phyloP scores from a whole-genome alignment of 2,797 vertebrate genomes.

The Tarsius wallacei region DNA sequence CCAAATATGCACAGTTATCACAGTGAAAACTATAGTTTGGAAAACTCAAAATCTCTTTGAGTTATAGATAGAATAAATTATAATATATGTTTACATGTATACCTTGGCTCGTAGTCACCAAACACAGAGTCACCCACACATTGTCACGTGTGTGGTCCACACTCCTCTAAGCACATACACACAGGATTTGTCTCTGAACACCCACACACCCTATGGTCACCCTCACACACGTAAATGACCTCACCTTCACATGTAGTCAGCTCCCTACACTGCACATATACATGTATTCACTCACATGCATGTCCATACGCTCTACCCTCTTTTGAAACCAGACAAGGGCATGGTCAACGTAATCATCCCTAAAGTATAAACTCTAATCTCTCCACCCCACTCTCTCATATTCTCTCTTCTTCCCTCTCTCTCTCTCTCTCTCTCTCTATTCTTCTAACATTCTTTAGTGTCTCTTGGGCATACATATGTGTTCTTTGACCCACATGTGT shows the following conservation, averaged over 20 bases:
- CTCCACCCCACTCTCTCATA: background rate
- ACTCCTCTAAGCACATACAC: background rate
- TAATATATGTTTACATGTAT: too few species aligned
- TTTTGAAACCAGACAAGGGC: background rate
- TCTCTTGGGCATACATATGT: background rate
- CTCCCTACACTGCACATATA: background rate
- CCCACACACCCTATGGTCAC: too few species aligned
- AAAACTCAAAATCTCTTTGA: background rate
- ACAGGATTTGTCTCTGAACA: too few species aligned
- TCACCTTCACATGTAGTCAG: background rate
- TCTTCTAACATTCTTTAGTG: too few species aligned
- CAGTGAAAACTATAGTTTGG: background rate
- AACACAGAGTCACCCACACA: background rate
- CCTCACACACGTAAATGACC: too few species aligned
- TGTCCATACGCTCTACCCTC: background rate
- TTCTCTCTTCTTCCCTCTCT: background rate
- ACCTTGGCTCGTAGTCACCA: background rate
- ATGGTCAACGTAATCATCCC: too few species aligned
- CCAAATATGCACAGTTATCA: background rate
- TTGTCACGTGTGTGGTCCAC: background rate
- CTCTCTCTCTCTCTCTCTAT: too few species aligned
- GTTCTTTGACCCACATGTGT: background rate
- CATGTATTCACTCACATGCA: background rate
- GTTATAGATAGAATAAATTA: background rate
- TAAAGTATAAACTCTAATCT: background rate